Evolutionary conservation across 2,113 vertebrate genomes (phyloP).

Genomic region (Tragelaphus strepsiceros): DNA sequence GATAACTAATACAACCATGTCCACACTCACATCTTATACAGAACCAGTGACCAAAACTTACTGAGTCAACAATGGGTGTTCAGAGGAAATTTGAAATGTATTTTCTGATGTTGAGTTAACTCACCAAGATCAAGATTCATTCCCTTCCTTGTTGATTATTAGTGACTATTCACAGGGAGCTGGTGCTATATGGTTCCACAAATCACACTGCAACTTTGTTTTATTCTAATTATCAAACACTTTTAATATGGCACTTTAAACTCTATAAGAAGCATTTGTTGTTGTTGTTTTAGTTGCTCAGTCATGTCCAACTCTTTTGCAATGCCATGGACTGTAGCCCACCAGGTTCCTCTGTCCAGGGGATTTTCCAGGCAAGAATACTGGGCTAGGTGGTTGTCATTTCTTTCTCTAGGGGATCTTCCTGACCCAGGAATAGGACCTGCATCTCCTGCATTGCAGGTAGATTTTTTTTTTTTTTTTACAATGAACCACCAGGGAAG

Average conservation of each 20-base stretch:
- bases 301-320: not conserved
- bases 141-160: not conserved
- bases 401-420: not conserved
- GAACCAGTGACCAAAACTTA: not conserved
- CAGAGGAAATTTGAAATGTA: not conserved
- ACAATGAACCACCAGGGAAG: not conserved
- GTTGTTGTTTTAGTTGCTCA: not conserved
- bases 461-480: not conserved
- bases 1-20: not conserved
- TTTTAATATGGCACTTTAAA: not conserved
- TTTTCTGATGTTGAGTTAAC: not conserved
- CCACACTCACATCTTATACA: not conserved
- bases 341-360: not conserved
- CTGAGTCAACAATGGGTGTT: not conserved
- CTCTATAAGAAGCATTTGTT: not conserved
- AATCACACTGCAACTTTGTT: not conserved
- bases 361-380: not conserved
- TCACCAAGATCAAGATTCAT: not conserved
- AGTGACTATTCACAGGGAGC: not conserved
- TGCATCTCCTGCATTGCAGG: not conserved
- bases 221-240: not conserved
- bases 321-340: not conserved
- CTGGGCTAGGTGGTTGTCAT: not conserved
- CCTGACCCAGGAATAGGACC: not conserved
- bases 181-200: not conserved